Percentiles rank a stretch among this genome's conserved stretches.
Conservation (phyloP, 1,140 invertebrate species). For the Neodiprion fabricii region DNA sequence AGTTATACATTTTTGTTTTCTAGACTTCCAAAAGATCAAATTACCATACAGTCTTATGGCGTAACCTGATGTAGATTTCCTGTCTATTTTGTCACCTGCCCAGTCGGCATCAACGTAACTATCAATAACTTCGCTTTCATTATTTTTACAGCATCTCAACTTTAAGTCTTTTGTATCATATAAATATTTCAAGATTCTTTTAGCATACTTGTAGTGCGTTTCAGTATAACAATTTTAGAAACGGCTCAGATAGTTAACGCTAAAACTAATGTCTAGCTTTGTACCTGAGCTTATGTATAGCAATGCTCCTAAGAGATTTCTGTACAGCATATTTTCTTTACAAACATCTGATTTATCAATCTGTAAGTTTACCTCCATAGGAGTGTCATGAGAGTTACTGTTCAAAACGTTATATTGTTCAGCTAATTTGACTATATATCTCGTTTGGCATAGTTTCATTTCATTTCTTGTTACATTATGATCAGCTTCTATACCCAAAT, state of each 20-base stretch:
- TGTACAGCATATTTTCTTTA: slow-evolving; percentile 35
- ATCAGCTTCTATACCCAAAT: slow-evolving; percentile 24
- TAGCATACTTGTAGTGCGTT: slow-evolving; percentile 38
- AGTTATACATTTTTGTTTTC: slow-evolving; percentile 26
- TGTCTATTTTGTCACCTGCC: slow-evolving; percentile 26
- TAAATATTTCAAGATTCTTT: slow-evolving; percentile 43
- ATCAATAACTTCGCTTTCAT: not conserved
- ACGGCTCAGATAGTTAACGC: slow-evolving; percentile 39
- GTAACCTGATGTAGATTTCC: slow-evolving; percentile 30
- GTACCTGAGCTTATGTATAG: slow-evolving; percentile 46
- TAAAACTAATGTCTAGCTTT: slow-evolving; percentile 52
- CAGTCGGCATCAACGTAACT: slow-evolving; percentile 31
- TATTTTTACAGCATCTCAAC: no score
- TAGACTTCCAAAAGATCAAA: slow-evolving; percentile 22
- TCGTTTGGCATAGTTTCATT: slow-evolving; percentile 18
- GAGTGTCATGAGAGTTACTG: slow-evolving; percentile 27
- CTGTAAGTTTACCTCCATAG: slow-evolving; percentile 31
- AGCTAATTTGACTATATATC: slow-evolving; percentile 25
- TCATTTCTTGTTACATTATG: slow-evolving; percentile 4
- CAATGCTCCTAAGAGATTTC: slow-evolving; percentile 45
- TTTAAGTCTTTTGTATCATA: slow-evolving; percentile 27
- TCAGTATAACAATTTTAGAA: slow-evolving; percentile 35
- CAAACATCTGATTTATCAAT: slow-evolving; percentile 20
- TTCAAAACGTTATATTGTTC: slow-evolving; percentile 22
- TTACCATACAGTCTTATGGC: slow-evolving; percentile 23